A percentile compares a stretch with the other conserved stretches of the same genome.
These are phyloP conservation scores for Sesamia nonagrioides DNA, from an alignment of 1,140 invertebrate genomes.

Conservation along the genomic window DNA sequence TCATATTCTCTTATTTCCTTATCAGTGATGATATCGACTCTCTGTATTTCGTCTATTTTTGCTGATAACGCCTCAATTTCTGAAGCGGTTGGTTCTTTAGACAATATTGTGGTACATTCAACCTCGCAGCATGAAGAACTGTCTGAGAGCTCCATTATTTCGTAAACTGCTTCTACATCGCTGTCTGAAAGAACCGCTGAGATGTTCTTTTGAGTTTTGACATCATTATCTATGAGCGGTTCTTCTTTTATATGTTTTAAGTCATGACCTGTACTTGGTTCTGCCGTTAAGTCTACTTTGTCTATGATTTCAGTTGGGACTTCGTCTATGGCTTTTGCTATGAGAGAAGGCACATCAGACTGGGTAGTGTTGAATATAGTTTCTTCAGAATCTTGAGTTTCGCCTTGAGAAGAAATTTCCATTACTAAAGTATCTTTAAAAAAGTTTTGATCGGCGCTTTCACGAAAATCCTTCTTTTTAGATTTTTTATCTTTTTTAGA, in stretches of 20 bases:
- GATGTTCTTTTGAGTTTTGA: neutral
- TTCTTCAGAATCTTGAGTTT: constrained; percentile 14
- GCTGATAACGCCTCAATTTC: constrained; percentile 82
- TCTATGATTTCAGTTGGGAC: neutral
- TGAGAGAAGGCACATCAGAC: neutral
- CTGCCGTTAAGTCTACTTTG: constrained; percentile 8
- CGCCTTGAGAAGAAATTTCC: constrained; percentile 29
- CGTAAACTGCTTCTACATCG: constrained; percentile 64
- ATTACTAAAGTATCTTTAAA: constrained; percentile 52
- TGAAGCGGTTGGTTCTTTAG: constrained; percentile 79
- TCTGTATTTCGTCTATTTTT: constrained; percentile 83
- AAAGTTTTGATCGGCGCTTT: constrained; percentile 74
- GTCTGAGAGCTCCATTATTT: constrained; percentile 82
- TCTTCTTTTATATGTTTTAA: neutral
- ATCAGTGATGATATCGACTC: constrained; percentile 65
- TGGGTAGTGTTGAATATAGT: neutral
- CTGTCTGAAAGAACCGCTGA: constrained; percentile 28
- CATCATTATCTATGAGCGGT: neutral
- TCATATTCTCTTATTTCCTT: constrained; percentile 65
- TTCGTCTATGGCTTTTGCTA: neutral
- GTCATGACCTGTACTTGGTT: neutral
- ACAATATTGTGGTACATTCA: constrained; percentile 72
- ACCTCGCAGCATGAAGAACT: constrained; percentile 82
- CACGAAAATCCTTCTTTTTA: constrained; percentile 76
- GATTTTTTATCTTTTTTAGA: constrained; percentile 71